These are phyloP conservation scores for Typhlomys cinereus DNA, from an alignment of 2,113 vertebrate genomes.

Conservation along the genomic window DNA sequence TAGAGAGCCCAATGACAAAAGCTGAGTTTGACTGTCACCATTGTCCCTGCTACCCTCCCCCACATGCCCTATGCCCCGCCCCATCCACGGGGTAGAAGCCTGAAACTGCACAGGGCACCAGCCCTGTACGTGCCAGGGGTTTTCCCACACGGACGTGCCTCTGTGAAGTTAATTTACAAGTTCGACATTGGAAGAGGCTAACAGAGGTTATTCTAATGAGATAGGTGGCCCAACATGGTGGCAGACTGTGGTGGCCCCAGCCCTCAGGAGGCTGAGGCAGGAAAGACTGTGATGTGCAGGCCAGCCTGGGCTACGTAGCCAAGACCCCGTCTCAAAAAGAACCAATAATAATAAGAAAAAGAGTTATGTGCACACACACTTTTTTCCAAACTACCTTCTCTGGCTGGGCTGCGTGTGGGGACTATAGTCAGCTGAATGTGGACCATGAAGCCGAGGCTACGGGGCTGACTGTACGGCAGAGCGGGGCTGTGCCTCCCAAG, in stretches of 20 bases:
- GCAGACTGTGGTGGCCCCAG: too few relatives aligned
- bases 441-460: background rate
- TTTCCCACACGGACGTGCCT: background rate
- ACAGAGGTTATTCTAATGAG: background rate
- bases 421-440: background rate
- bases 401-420: background rate
- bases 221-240: background rate
- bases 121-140: too few relatives aligned
- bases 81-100: background rate
- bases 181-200: background rate
- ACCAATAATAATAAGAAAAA: background rate
- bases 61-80: too few relatives aligned
- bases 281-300: background rate
- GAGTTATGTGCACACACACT: background rate
- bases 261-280: background rate
- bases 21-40: too few relatives aligned
- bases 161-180: background rate
- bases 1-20: too few relatives aligned
- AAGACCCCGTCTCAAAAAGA: background rate
- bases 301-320: background rate
- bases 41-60: too few relatives aligned
- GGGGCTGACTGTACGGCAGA: rapidly evolving
- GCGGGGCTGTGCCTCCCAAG: too few relatives aligned
- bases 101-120: background rate
- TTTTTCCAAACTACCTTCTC: background rate